phyloP scores from a whole-genome alignment of 1,140 invertebrate genomes.

The Heterodera schachtii region DNA sequence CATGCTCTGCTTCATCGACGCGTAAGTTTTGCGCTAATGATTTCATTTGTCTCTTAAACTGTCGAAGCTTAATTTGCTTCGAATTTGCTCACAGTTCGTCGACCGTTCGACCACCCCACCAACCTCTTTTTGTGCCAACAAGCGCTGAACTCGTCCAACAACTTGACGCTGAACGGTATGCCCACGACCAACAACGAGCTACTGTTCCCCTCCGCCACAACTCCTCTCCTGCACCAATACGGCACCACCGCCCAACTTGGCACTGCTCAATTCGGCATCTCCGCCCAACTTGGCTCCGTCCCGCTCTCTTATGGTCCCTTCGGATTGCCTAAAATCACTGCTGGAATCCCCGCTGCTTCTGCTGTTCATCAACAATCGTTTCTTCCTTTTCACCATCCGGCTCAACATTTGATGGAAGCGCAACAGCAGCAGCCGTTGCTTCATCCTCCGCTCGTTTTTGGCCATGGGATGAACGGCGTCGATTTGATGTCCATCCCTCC shows the following conservation, averaged over 20 bases:
- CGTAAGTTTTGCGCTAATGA: neutral
- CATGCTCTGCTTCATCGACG: slow-evolving; percentile 11
- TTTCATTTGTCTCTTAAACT: too few relatives aligned
- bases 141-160: neutral
- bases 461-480: neutral
- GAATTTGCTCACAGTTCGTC: neutral
- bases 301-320: slow-evolving; percentile 25
- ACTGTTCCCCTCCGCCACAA: neutral
- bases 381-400: slow-evolving; percentile 9
- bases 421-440: neutral
- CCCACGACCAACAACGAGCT: slow-evolving; percentile 5
- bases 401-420: neutral
- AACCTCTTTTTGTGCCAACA: neutral
- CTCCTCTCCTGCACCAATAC: neutral
- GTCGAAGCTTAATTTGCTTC: too few relatives aligned
- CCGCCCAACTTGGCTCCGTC: neutral
- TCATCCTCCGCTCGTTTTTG: neutral
- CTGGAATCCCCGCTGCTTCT: neutral
- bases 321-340: slow-evolving; percentile 5
- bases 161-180: neutral
- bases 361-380: neutral
- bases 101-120: neutral
- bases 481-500: neutral
- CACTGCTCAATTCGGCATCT: too few relatives aligned
- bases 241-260: too few relatives aligned